These are phyloP conservation scores for Rhipidura dahli DNA, from an alignment of 2,113 vertebrate species.

Conservation along the genomic window DNA sequence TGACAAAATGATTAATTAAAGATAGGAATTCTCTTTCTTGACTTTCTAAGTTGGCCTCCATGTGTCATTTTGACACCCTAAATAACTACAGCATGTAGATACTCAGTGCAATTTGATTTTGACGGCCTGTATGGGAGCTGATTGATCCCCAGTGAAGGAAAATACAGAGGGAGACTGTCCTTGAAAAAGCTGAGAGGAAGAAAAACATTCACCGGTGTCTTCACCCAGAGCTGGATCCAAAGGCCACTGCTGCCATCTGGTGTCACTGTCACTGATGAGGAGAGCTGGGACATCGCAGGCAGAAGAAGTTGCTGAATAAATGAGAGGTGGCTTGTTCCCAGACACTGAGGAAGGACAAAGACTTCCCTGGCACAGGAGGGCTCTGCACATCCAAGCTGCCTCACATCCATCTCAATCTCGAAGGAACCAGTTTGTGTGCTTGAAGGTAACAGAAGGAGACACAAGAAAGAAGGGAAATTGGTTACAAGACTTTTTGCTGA, in stretches of 20 bases:
- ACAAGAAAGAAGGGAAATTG: background rate
- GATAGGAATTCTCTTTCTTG: background rate
- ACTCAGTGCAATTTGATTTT: background rate
- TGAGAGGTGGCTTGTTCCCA: background rate
- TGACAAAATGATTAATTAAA: background rate
- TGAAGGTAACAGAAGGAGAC: background rate
- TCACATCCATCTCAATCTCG: background rate
- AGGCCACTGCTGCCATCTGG: constrained; percentile 94
- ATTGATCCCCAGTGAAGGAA: background rate
- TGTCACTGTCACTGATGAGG: constrained; percentile 7
- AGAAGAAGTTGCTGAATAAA: background rate
- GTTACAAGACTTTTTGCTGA: background rate
- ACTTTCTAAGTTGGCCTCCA: background rate
- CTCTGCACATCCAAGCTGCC: background rate
- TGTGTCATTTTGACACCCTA: background rate
- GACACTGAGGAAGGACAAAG: background rate
- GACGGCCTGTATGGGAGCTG: background rate
- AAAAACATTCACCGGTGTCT: background rate
- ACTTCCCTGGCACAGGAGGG: background rate
- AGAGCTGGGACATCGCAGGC: background rate
- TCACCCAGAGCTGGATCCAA: background rate
- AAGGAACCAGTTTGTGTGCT: background rate
- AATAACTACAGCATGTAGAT: background rate
- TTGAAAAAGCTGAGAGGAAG: background rate
- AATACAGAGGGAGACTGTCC: background rate